Evolutionary conservation across 2,797 vertebrate genomes (phyloP), one percentile per base, ranked within the genome.

Genomic region (Tinamus major): DNA sequence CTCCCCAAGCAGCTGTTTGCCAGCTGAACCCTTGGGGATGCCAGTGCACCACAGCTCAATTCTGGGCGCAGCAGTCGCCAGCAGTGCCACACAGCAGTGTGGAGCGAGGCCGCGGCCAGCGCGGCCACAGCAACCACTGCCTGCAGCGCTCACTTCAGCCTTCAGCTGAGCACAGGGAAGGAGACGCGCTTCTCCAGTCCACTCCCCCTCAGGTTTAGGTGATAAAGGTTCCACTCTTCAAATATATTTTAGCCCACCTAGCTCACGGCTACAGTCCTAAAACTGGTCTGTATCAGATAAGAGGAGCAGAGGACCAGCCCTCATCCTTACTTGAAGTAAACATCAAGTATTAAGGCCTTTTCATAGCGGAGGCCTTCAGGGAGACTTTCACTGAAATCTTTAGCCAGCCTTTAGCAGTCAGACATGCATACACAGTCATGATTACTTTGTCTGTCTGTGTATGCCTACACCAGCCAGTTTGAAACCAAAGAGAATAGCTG

Each of bases 231-330:
- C 33, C 2, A 26, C 12, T 87, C 64, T 67, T 85, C 58, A 68
- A 84, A 84, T n/a, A 26, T 27, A 13, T 63, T 87, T 78, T 46
- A 89, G 41, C 18, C 41, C 44, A 76, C 33, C 24, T 78, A 77
- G 29, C 33, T 82, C 58, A 42, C 0, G 81, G 48, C n/a, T 74
- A n/a, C 42, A 48, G 48, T 65, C 77, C 61, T 90, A 49, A 44
- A 72, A 75, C 10, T 1, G 0, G 83, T 44, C 18, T 51, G 27
- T 1, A 0, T 65, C 35, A 84, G 23, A 53, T 39, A 37, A 46
- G 16, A 65, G 9, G 18, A 9, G 27, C 51, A 37, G 1, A 53
- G 24, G 26, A 67, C 13, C 8, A 65, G 31, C 3, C 35, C 8
- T 13, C 42, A 23, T 23, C 5, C 24, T 8, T 46, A 85, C 44